Conservation (phyloP, 2,113 vertebrate species). For the Pituophis catenifer region DNA sequence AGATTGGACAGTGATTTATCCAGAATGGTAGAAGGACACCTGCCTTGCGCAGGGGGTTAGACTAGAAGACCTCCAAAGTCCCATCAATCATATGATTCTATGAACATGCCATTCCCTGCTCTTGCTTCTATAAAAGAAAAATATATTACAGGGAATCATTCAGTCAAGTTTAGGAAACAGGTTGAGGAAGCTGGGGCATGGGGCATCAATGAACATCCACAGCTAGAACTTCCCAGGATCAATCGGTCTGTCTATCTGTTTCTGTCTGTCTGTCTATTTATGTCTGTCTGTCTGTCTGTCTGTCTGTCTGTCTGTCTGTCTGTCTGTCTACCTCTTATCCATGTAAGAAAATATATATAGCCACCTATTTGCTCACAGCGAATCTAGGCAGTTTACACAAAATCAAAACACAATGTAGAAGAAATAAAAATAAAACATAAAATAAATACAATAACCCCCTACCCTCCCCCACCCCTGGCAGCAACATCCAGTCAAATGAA, state of each 20-base stretch:
- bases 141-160: not conserved
- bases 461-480: too few species aligned
- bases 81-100: not conserved
- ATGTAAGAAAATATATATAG: too few species aligned
- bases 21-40: not conserved
- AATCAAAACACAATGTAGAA: too few species aligned
- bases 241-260: too few species aligned
- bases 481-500: too few species aligned
- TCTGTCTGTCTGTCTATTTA: too few species aligned
- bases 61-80: not conserved
- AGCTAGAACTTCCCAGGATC: not conserved
- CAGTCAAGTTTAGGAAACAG: not conserved
- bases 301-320: rapidly evolving
- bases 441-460: too few species aligned
- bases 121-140: not conserved
- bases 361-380: too few species aligned
- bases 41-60: not conserved
- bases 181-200: not conserved
- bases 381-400: too few species aligned
- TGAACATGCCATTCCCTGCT: not conserved
- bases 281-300: too few species aligned
- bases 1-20: not conserved
- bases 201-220: not conserved
- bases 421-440: too few species aligned
- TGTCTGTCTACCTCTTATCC: too few species aligned